Evolutionary conservation across 1,140 invertebrate species (phyloP).

Genomic region (Scaptomyza graminum): DNA sequence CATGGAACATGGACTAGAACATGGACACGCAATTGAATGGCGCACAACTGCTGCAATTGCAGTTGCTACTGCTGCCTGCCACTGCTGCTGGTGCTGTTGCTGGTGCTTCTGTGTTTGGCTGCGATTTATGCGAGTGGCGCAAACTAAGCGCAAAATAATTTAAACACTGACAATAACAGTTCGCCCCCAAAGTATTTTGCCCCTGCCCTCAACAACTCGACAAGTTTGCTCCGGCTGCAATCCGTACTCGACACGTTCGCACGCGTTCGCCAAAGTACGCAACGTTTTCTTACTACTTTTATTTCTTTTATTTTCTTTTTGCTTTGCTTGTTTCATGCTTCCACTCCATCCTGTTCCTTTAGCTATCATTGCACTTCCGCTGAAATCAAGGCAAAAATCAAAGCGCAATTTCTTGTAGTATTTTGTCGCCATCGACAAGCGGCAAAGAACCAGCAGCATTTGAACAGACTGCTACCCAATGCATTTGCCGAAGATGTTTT

Average conservation of each 20-base stretch:
- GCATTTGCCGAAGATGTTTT: slow-evolving; percentile 8
- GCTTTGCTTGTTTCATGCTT: not conserved
- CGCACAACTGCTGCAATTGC: slow-evolving; percentile 39
- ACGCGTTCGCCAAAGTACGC: slow-evolving; percentile 56
- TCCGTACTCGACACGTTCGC: slow-evolving; percentile 59
- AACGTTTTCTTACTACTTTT: slow-evolving; percentile 25
- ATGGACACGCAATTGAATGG: slow-evolving; percentile 35
- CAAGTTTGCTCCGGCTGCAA: slow-evolving; percentile 27
- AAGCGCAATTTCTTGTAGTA: slow-evolving; percentile 73
- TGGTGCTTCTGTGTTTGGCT: slow-evolving; percentile 18
- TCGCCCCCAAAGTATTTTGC: slow-evolving; percentile 52
- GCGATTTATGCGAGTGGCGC: slow-evolving; percentile 75
- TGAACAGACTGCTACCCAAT: slow-evolving; percentile 18
- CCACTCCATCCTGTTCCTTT: slow-evolving; percentile 20
- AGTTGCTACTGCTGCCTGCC: slow-evolving; percentile 3
- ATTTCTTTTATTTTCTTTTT: slow-evolving; percentile 21
- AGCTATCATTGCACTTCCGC: slow-evolving; percentile 77
- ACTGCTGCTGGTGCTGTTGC: not conserved
- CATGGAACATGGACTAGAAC: slow-evolving; percentile 1
- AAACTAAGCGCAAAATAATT: slow-evolving; percentile 80
- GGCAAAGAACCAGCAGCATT: slow-evolving; percentile 20
- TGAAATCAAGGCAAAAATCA: slow-evolving; percentile 61
- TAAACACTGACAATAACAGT: slow-evolving; percentile 81
- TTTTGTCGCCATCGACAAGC: slow-evolving; percentile 53
- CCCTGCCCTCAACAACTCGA: slow-evolving; percentile 38